These are phyloP conservation scores for Neoscelio sp. DNA, from an alignment of 2,888 invertebrate genomes.

Conservation along the genomic window DNA sequence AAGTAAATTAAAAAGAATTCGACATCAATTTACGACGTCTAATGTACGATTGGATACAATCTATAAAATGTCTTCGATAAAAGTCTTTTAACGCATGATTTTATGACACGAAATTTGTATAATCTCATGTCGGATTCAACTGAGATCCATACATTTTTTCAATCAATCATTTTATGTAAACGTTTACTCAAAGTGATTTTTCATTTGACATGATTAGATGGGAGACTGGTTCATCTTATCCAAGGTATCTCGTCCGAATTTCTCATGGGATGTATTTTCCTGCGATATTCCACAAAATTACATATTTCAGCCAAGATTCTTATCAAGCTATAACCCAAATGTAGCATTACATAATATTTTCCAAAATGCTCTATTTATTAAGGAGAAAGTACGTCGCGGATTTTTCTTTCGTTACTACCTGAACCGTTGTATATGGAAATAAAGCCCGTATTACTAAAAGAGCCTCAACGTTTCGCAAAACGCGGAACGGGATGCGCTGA, in stretches of 20 bases:
- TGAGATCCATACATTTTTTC: too few relatives aligned
- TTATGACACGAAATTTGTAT: too few relatives aligned
- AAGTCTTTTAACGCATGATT: too few relatives aligned
- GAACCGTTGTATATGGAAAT: slow-evolving; percentile 31
- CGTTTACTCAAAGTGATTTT: slow-evolving; percentile 25
- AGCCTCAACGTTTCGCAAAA: slow-evolving; percentile 26
- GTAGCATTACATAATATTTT: slow-evolving; percentile 31
- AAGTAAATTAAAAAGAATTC: slow-evolving; percentile 19
- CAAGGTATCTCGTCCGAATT: slow-evolving; percentile 41
- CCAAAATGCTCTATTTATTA: slow-evolving; percentile 29
- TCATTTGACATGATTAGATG: slow-evolving; percentile 40
- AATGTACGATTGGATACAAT: slow-evolving; percentile 4
- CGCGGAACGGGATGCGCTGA: slow-evolving; percentile 52
- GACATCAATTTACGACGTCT: slow-evolving; percentile 11
- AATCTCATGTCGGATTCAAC: too few relatives aligned
- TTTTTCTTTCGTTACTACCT: slow-evolving; percentile 30
- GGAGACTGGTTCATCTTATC: slow-evolving; percentile 31
- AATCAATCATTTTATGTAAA: too few relatives aligned
- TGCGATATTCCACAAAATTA: slow-evolving; percentile 54
- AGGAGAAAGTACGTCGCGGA: slow-evolving; percentile 18
- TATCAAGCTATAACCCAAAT: slow-evolving; percentile 59
- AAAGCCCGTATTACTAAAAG: slow-evolving; percentile 29
- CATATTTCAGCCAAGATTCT: slow-evolving; percentile 48
- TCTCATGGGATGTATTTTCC: slow-evolving; percentile 48
- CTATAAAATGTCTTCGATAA: slow-evolving; percentile 1